These are phyloP conservation scores for Ochropleura plecta DNA, from an alignment of 2,888 invertebrate species.

Conservation along the genomic window DNA sequence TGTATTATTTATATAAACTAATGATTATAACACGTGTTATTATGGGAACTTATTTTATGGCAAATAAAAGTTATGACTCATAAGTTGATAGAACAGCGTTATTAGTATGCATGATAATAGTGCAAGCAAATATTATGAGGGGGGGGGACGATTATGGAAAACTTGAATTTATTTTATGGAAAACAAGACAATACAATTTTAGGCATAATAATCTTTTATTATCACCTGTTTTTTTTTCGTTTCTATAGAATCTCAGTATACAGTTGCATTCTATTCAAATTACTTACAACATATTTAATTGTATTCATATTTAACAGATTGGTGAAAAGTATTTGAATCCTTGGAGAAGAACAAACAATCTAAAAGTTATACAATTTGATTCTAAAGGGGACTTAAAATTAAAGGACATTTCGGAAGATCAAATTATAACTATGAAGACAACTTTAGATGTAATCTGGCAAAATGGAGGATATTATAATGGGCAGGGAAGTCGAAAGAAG, in stretches of 20 bases:
- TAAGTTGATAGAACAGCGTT: too few relatives aligned
- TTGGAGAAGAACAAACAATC: constrained; percentile 72
- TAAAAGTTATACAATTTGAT: constrained; percentile 76
- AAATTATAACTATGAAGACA: constrained; percentile 55
- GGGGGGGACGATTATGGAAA: too few relatives aligned
- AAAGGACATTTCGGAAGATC: constrained; percentile 50
- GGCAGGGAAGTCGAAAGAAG: neutral
- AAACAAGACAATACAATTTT: too few relatives aligned
- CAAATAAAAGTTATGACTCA: too few relatives aligned
- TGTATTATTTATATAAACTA: too few relatives aligned
- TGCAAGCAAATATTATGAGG: too few relatives aligned
- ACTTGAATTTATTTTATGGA: too few relatives aligned
- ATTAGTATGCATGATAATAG: too few relatives aligned
- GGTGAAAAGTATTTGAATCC: constrained; percentile 74
- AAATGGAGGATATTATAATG: neutral
- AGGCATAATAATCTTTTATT: neutral
- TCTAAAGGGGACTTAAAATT: constrained; percentile 69
- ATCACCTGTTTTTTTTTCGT: neutral
- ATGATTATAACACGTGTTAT: too few relatives aligned
- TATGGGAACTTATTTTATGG: too few relatives aligned
- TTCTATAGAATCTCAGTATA: neutral
- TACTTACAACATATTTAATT: constrained; percentile 25
- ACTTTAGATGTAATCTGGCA: neutral
- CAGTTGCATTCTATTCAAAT: constrained; percentile 3
- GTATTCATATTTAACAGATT: constrained; percentile 63